Percentiles rank a stretch among this genome's conserved stretches.
Conservation (phyloP, 2,113 vertebrate species). For the Pseudorhombus dupliciocellatus region DNA sequence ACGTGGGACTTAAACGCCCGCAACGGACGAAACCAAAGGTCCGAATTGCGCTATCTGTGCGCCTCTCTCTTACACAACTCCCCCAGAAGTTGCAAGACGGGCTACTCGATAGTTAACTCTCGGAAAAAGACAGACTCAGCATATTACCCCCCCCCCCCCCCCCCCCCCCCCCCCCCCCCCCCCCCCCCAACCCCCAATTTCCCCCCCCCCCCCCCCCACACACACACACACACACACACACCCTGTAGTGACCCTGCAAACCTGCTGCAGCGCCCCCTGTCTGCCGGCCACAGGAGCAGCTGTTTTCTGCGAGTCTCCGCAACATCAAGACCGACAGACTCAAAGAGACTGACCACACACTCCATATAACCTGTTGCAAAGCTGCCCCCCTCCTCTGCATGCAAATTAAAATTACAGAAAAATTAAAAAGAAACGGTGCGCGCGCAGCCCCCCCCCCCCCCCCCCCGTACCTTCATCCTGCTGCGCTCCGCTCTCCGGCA, state of each 20-base stretch:
- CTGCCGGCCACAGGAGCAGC: conserved; percentile 61
- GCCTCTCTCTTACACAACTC: conserved; percentile 77
- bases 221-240: no score
- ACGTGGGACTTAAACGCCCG: not conserved
- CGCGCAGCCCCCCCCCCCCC: not conserved
- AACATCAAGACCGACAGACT: conserved; percentile 33
- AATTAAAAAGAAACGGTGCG: not conserved
- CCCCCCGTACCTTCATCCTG: conserved; percentile 78
- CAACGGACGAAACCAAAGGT: conserved; percentile 10
- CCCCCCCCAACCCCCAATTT: conserved; percentile 68
- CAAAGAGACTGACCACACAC: not conserved
- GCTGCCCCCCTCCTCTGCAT: conserved; percentile 3
- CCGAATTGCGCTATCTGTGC: conserved; percentile 37
- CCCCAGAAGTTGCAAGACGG: conserved; percentile 75
- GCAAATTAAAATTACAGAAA: not conserved
- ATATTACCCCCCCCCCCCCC: conserved; percentile 70
- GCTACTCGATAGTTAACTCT: conserved; percentile 75
- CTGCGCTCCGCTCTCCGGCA: conserved; percentile 78
- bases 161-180: conserved; percentile 61
- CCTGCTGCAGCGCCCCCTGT: conserved; percentile 79
- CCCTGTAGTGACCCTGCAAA: conserved; percentile 69
- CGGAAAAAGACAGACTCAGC: conserved; percentile 74
- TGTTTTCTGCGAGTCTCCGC: conserved; percentile 57
- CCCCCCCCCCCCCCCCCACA: conserved; percentile 67
- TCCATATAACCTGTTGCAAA: conserved; percentile 32